phyloP scores from a whole-genome alignment of 2,797 vertebrate genomes.

The Pogonophryne albipinna region DNA sequence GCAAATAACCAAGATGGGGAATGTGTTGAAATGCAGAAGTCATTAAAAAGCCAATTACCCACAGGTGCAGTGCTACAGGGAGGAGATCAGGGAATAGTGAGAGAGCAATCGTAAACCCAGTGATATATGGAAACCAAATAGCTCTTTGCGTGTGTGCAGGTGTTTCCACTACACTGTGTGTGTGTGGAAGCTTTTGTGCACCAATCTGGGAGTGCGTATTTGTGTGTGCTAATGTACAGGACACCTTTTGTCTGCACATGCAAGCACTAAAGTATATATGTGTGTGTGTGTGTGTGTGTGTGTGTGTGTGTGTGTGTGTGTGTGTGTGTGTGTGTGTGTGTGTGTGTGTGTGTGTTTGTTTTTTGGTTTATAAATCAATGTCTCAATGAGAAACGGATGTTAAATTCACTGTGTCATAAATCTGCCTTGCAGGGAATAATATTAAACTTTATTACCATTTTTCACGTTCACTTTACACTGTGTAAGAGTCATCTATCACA shows the following conservation, averaged over 20 bases:
- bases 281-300: conserved; percentile 72
- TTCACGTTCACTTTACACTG: conserved; percentile 66
- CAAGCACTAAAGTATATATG: background rate
- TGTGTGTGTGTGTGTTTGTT: conserved; percentile 58
- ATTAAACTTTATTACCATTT: conserved; percentile 77
- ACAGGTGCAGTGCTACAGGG: conserved; percentile 78
- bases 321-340: conserved; percentile 68
- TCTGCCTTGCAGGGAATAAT: conserved; percentile 61
- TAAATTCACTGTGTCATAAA: conserved; percentile 76
- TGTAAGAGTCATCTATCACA: conserved; percentile 61
- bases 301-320: conserved; percentile 65
- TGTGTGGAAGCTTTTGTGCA: background rate
- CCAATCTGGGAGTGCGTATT: background rate
- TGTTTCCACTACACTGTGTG: background rate
- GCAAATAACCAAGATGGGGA: conserved; percentile 66
- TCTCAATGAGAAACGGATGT: conserved; percentile 75
- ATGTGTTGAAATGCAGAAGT: conserved; percentile 84
- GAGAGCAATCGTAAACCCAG: conserved; percentile 86
- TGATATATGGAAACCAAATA: conserved; percentile 90
- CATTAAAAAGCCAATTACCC: conserved; percentile 92
- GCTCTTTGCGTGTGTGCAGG: conserved; percentile 47
- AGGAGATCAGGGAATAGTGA: conserved; percentile 80
- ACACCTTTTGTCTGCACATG: conserved; percentile 4
- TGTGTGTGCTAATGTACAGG: conserved; percentile 9
- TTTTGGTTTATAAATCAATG: conserved; percentile 68